phyloP scores from a whole-genome alignment of 2,888 invertebrate species.

The Pseudococcus jackbeardsleyi region DNA sequence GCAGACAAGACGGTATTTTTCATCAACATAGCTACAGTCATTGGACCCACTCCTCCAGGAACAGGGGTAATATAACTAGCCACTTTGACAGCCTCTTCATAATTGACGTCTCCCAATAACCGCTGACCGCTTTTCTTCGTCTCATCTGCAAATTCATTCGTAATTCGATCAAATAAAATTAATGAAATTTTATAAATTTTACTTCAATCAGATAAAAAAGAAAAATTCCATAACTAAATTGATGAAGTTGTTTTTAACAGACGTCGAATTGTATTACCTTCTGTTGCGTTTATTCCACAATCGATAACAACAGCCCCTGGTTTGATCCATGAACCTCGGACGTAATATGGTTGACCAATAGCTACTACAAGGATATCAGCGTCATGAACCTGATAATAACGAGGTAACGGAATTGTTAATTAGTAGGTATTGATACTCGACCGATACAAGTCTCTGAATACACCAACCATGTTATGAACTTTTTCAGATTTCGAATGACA shows the following conservation, averaged over 20 bases:
- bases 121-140: conserved; percentile 84
- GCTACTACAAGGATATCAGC: conserved; percentile 98
- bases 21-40: conserved; percentile 99
- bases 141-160: conserved; percentile 74
- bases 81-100: conserved; percentile 81
- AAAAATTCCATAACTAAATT: no score
- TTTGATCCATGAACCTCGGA: conserved; percentile 96
- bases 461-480: conserved; percentile 79
- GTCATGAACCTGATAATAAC: conserved; percentile 74
- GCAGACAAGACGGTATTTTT: conserved; percentile 93
- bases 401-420: neutral
- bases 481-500: conserved; percentile 96
- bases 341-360: conserved; percentile 90
- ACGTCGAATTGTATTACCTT: no score
- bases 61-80: conserved; percentile 95
- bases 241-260: no score
- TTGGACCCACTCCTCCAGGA: conserved; percentile 97
- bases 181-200: no score
- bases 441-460: no score
- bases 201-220: no score
- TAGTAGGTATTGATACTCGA: no score
- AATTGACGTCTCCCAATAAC: conserved; percentile 96
- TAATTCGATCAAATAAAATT: no score
- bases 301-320: conserved; percentile 98
- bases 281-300: conserved; percentile 95